Evolutionary conservation across 2,113 vertebrate species (phyloP).

Genomic region (Lophochroa leadbeateri): DNA sequence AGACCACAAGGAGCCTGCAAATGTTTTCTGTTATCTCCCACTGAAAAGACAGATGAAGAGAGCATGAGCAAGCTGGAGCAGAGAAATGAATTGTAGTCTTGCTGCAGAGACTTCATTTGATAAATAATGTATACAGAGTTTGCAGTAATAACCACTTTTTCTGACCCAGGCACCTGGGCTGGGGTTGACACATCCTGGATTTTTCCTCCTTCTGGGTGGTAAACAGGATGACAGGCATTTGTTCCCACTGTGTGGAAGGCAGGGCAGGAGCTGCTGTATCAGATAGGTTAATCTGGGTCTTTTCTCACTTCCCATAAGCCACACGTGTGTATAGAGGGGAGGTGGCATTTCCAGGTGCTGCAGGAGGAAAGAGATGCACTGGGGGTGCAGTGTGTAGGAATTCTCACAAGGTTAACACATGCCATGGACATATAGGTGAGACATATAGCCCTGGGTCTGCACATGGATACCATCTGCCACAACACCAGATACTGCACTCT

Average conservation of each 20-base stretch:
- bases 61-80: not conserved
- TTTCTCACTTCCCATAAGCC: not conserved
- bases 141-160: constrained; percentile 68
- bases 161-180: constrained; percentile 3
- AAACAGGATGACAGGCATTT: constrained; percentile 23
- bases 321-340: not conserved
- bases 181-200: constrained; percentile 60
- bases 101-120: constrained; percentile 77
- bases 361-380: not conserved
- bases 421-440: accelerated
- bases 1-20: not conserved
- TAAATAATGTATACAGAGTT: constrained; percentile 80
- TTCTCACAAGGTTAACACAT: accelerated
- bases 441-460: not conserved
- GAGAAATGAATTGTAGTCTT: constrained; percentile 64
- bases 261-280: constrained; percentile 19
- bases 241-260: constrained; percentile 7
- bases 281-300: constrained; percentile 42
- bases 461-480: not conserved
- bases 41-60: not conserved
- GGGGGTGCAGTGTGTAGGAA: not conserved
- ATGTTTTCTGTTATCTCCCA: not conserved
- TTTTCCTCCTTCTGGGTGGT: constrained; percentile 42
- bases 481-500: not conserved
- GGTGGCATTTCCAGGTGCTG: not conserved